Base-by-base conservation (phyloP, 2,888 invertebrate genomes). In the Portevinia maculata region DNA sequence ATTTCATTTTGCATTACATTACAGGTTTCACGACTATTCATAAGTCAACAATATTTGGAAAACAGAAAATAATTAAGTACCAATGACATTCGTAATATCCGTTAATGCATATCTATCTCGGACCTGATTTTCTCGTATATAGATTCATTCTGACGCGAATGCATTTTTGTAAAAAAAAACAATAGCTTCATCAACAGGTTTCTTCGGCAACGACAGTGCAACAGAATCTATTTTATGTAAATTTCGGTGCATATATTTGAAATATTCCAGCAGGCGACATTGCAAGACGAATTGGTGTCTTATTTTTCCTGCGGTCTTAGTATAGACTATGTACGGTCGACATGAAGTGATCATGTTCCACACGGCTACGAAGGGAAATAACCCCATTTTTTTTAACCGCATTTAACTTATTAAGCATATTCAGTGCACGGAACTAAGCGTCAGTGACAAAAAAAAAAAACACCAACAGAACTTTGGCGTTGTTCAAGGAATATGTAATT, bases 261-360 rank as follows among this genome's bases (percentile, higher is more conserved):
- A 44, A 15, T 21, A 15, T 11, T 44, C 44, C 2, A 24, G 28
- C 41, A 41, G 15, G 19, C 57, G 17, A 15, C 57, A 44, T 11
- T 30, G 9, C 39, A 59, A 32, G 34, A 53, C 13, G 8, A 34
- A 21, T 19, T 21, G 9, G 55, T 3, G 7, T 55, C 34, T n/a
- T 53, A 21, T 41, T 24, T 28, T 17, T 39, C 9, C 39, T 21
- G 53, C n/a, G 19, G 44, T 11, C 19, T 44, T 11, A 19, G 3
- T 11, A 34, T 11, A 0, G 8, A 9, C 44, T 17, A 11, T 19
- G 0, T 41, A 44, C 6, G 13, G 50, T 67, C 60, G 28, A 24
- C 44, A 64, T 55, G 41, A 39, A 69, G n/a, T n/a, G 74, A 74
- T 64, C 69, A 79, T 70, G 69, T 57, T 46, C 19, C 60, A 44